A percentile compares a stretch with the other conserved stretches of the same genome.
Evolutionary conservation across 2,113 vertebrate genomes (phyloP).

Genomic region (human (Homo sapiens)): GRCh38 chr13:78928501-78929000

Average conservation of each 20-base stretch:
- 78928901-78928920: not conserved
- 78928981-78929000: not conserved
- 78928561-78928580: not conserved
- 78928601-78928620: not conserved
- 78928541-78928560: not conserved
- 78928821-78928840: too few relatives aligned
- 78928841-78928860: not conserved
- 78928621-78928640: not conserved
- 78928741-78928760: not conserved
- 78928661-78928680: not conserved
- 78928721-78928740: not conserved
- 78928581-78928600: not conserved
- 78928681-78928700: not conserved
- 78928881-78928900: not conserved
- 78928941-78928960: not conserved
- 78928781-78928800: too few relatives aligned
- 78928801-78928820: too few relatives aligned
- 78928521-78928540: not conserved
- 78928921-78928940: not conserved
- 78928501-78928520: not conserved
- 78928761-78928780: rapidly evolving
- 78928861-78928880: not conserved
- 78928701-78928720: not conserved
- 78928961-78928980: not conserved
- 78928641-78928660: not conserved